Conservation (phyloP, 2,113 vertebrate genomes). For the Sisor rabdophorus region DNA sequence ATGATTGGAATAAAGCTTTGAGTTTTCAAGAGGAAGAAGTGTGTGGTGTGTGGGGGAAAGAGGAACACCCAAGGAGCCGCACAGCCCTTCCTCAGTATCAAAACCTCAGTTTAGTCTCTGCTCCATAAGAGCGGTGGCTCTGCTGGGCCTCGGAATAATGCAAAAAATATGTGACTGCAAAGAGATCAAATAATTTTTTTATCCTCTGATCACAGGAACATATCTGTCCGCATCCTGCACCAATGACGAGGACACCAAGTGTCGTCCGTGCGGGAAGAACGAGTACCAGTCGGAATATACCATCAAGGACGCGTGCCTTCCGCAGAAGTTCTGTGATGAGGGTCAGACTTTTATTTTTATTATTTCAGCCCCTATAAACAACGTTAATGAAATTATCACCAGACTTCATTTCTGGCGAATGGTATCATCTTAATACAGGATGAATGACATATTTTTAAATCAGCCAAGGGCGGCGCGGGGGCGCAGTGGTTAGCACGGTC, state of each 20-base stretch:
- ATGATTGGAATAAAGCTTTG: neutral
- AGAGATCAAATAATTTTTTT: neutral
- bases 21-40: constrained; percentile 44
- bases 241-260: constrained; percentile 63
- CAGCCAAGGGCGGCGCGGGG: no score
- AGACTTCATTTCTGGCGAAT: no score
- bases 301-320: constrained; percentile 71
- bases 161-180: neutral
- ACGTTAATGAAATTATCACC: no score
- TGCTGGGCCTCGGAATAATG: neutral
- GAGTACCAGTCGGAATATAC: constrained; percentile 87
- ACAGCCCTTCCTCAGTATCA: neutral
- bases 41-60: constrained; percentile 38
- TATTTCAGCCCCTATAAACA: neutral
- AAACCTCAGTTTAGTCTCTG: constrained; percentile 36
- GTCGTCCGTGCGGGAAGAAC: constrained; percentile 70
- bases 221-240: constrained; percentile 74
- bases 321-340: constrained; percentile 82
- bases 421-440: no score
- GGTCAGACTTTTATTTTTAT: constrained; percentile 66
- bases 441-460: no score
- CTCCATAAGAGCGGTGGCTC: neutral
- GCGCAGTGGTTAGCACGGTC: no score
- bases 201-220: constrained; percentile 64
- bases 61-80: constrained; percentile 36